A percentile compares a stretch with the other conserved stretches of the same genome.
phyloP scores from a whole-genome alignment of 1,140 invertebrate species.

The Brachionus manjavacas region DNA sequence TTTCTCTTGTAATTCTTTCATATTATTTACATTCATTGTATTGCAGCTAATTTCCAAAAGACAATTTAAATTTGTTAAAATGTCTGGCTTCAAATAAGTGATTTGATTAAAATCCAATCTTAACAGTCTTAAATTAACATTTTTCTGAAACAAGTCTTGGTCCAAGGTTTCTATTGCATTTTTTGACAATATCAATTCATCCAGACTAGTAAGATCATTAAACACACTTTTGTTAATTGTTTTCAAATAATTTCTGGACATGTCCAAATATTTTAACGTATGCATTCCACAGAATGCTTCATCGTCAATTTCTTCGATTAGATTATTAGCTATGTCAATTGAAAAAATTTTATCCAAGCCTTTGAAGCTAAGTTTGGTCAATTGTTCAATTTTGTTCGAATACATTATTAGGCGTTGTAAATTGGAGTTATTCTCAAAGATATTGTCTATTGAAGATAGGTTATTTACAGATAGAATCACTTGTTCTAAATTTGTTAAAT shows the following conservation, averaged over 20 bases:
- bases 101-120: slow-evolving; percentile 28
- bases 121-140: neutral
- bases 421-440: neutral
- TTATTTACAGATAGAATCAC: neutral
- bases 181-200: slow-evolving; percentile 25
- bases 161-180: neutral
- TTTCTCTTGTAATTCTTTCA: slow-evolving; percentile 27
- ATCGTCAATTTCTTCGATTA: slow-evolving; percentile 6
- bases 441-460: neutral
- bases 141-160: neutral
- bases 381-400: neutral
- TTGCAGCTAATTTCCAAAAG: neutral
- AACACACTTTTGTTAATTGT: neutral
- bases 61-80: neutral
- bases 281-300: neutral
- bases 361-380: slow-evolving; percentile 21
- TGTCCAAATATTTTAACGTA: neutral
- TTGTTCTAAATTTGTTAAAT: slow-evolving; percentile 9
- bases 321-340: neutral
- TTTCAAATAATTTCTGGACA: neutral
- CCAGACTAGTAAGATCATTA: neutral
- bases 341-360: neutral
- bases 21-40: neutral
- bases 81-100: neutral
- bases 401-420: neutral